A percentile compares a stretch with the other conserved stretches of the same genome.
Evolutionary conservation across 2,797 vertebrate genomes (phyloP).

Genomic region (Lepus townsendii): DNA sequence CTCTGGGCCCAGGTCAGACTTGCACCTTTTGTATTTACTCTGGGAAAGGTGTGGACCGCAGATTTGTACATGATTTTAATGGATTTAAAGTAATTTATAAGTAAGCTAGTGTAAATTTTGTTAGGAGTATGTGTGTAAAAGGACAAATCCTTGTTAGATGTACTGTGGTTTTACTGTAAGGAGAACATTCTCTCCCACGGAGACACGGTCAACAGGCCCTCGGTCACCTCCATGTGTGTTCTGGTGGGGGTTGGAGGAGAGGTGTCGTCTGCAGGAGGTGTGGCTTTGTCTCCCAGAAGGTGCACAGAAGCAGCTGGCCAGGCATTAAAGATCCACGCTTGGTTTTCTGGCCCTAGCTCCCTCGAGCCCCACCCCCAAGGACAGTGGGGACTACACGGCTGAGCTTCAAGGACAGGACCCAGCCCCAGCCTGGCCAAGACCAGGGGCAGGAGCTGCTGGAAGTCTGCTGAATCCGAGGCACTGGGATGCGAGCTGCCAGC

Average conservation of each 20-base stretch:
- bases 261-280: slow-evolving; percentile 87
- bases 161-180: slow-evolving; percentile 81
- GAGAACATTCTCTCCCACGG: slow-evolving; percentile 75
- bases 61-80: slow-evolving; percentile 87
- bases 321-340: slow-evolving; percentile 90
- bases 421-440: not conserved
- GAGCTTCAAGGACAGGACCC: slow-evolving; percentile 21
- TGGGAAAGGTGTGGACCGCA: slow-evolving; percentile 86
- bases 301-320: slow-evolving; percentile 87
- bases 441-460: not conserved
- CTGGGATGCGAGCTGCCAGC: not conserved
- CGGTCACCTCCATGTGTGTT: slow-evolving; percentile 79
- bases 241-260: slow-evolving; percentile 26
- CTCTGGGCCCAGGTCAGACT: slow-evolving; percentile 42
- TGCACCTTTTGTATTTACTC: slow-evolving; percentile 87
- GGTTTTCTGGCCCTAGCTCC: slow-evolving; percentile 68
- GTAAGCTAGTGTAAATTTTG: slow-evolving; percentile 89
- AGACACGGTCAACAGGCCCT: slow-evolving; percentile 83
- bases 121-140: slow-evolving; percentile 87
- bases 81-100: slow-evolving; percentile 91
- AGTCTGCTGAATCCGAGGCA: not conserved
- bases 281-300: slow-evolving; percentile 88
- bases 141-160: slow-evolving; percentile 88
- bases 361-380: not conserved
- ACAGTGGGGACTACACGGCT: not conserved